Evolutionary conservation across 2,888 invertebrate species (phyloP).

Genomic region (Pachydiplax longipennis): DNA sequence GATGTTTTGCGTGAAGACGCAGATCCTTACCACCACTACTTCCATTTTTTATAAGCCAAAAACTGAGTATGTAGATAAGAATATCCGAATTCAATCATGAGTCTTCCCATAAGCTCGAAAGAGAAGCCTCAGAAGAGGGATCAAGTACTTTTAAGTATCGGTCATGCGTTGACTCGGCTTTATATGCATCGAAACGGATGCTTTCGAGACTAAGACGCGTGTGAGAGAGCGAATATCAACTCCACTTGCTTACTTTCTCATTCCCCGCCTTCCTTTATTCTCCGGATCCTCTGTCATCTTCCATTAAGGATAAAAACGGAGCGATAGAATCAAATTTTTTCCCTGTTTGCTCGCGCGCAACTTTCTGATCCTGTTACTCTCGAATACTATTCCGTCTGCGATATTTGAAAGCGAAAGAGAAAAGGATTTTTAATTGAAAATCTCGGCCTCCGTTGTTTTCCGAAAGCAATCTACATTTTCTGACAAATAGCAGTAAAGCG

Average conservation of each 20-base stretch:
- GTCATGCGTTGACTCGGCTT: no score
- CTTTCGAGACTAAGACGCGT: no score
- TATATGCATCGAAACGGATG: no score
- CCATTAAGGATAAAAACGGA: background rate
- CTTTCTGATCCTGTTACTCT: background rate
- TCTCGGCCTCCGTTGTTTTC: background rate
- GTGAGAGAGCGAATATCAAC: no score
- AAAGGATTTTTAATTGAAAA: background rate
- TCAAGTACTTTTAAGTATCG: no score
- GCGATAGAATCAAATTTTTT: conserved; percentile 4
- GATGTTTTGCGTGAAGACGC: no score
- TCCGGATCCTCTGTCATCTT: background rate
- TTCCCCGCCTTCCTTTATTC: background rate
- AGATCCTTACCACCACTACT: no score
- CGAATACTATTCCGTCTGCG: background rate
- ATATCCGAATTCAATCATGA: no score
- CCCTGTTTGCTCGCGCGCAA: background rate
- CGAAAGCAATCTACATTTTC: background rate
- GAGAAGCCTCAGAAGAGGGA: no score
- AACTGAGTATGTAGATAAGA: no score
- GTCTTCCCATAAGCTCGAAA: no score
- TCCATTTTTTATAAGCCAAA: no score
- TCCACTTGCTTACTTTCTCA: background rate
- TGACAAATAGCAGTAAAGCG: background rate
- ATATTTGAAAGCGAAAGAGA: background rate